These are phyloP conservation scores for Rhipidura dahli DNA, from an alignment of 2,113 vertebrate species.

Conservation along the genomic window DNA sequence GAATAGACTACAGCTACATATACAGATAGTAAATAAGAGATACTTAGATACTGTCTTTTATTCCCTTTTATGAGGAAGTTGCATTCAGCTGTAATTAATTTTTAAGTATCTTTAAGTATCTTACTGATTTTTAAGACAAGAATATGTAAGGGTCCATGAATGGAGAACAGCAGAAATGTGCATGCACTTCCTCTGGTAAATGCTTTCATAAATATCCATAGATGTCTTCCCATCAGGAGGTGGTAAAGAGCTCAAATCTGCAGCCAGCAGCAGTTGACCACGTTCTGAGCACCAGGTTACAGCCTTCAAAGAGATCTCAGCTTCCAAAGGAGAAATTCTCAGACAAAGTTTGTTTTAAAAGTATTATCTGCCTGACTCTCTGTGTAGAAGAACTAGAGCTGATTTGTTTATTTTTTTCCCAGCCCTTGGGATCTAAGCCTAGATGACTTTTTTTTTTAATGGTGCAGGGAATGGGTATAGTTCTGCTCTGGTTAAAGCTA, in stretches of 20 bases:
- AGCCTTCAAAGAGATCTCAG: not conserved
- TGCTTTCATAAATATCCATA: not conserved
- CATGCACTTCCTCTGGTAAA: not conserved
- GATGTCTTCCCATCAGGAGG: not conserved
- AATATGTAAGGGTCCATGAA: not conserved
- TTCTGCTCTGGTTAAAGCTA: not conserved
- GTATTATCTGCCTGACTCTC: not conserved
- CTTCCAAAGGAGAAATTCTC: not conserved
- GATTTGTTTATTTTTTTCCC: not conserved
- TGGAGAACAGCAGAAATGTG: not conserved
- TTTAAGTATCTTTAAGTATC: not conserved
- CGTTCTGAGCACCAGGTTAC: not conserved
- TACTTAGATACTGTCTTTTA: not conserved
- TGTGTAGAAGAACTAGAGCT: not conserved
- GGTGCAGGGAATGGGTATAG: not conserved
- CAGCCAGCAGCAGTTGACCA: fast-evolving
- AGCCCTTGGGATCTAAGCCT: not conserved
- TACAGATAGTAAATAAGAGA: not conserved
- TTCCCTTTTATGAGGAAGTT: not conserved
- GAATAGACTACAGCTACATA: not conserved
- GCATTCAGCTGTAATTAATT: not conserved
- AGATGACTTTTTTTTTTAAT: not conserved
- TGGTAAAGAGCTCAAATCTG: not conserved
- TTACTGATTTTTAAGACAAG: not conserved
- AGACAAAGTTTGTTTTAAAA: not conserved